Evolutionary conservation across 2,113 vertebrate genomes (phyloP).

Genomic region (Ptychochromis oligacanthus): DNA sequence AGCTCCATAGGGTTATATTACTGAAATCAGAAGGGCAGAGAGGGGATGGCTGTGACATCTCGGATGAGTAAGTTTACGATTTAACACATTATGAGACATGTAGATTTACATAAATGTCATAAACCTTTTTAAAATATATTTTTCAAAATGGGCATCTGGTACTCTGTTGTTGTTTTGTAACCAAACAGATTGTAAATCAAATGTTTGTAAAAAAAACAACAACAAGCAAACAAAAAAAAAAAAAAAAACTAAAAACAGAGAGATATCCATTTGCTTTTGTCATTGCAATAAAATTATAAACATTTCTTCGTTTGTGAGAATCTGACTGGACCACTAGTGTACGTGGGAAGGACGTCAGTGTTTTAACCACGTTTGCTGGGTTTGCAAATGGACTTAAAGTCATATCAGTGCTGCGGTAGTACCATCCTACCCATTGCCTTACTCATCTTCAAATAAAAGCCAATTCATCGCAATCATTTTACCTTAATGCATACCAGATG

Average conservation of each 20-base stretch:
- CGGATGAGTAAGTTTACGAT: not conserved
- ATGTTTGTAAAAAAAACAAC: not conserved
- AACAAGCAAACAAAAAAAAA: not conserved
- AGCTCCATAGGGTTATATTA: no score
- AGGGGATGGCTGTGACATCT: not conserved
- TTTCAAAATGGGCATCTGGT: not conserved
- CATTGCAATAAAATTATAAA: not conserved
- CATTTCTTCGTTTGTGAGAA: not conserved
- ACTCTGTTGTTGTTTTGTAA: not conserved
- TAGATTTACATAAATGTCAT: not conserved
- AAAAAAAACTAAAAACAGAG: no score
- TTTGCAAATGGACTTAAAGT: not conserved
- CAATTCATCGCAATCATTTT: conserved; percentile 50
- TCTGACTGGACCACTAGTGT: not conserved
- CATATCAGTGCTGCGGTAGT: not conserved
- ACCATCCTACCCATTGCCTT: not conserved
- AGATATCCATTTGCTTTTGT: not conserved
- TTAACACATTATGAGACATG: not conserved
- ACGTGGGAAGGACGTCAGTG: not conserved
- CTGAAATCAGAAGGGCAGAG: not conserved
- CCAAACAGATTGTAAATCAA: not conserved
- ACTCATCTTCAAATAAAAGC: conserved; percentile 39
- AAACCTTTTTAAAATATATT: not conserved
- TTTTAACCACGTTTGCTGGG: conserved; percentile 2
- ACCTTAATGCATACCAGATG: conserved; percentile 51